A percentile compares a stretch with the other conserved stretches of the same genome.
These are phyloP conservation scores for Gari tellinella DNA, from an alignment of 2,888 invertebrate genomes.

Conservation along the genomic window DNA sequence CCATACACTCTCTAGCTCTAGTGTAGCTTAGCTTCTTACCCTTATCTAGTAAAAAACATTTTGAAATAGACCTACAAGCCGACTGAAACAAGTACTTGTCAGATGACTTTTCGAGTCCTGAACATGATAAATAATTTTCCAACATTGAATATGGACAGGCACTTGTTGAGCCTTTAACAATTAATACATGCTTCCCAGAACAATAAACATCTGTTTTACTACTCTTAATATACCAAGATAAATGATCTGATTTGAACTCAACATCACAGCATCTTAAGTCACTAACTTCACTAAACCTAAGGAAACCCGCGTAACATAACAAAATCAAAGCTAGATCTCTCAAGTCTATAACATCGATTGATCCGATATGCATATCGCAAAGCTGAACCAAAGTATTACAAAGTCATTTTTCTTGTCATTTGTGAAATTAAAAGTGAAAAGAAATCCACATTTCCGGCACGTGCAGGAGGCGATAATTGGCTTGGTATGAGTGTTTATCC, in stretches of 20 bases:
- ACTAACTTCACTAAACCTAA: conserved; percentile 22
- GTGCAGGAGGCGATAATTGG: too few relatives aligned
- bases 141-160: conserved; percentile 33
- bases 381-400: conserved; percentile 4
- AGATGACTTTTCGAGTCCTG: not conserved
- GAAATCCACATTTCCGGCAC: too few relatives aligned
- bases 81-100: conserved; percentile 18
- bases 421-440: too few relatives aligned
- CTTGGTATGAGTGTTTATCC: too few relatives aligned
- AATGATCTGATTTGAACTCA: conserved; percentile 12
- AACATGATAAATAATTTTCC: conserved; percentile 11
- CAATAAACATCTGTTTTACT: conserved; percentile 40
- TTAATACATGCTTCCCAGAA: conserved; percentile 12
- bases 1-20: conserved; percentile 29
- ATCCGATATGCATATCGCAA: conserved; percentile 8
- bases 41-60: conserved; percentile 14
- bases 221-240: conserved; percentile 5
- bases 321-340: conserved; percentile 29
- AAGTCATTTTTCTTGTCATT: too few relatives aligned
- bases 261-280: conserved; percentile 17
- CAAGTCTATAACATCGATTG: conserved; percentile 19
- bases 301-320: conserved; percentile 26
- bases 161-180: conserved; percentile 22
- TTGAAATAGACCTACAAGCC: conserved; percentile 13
- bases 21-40: conserved; percentile 28